Evolutionary conservation across 1,140 invertebrate genomes (phyloP).

Genomic region (Diploscapter pachys): DNA sequence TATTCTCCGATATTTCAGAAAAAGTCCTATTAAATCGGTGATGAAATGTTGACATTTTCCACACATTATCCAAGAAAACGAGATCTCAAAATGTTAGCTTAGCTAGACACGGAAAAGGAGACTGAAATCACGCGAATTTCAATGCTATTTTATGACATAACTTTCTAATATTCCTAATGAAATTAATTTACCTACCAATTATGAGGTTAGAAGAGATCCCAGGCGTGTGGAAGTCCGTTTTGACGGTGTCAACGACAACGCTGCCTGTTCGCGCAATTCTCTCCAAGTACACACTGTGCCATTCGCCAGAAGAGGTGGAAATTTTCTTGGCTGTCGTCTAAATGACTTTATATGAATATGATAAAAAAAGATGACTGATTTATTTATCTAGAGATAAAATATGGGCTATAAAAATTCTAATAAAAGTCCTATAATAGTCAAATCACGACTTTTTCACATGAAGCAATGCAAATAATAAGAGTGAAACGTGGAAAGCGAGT

Average conservation of each 20-base stretch:
- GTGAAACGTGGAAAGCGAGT: too few relatives aligned
- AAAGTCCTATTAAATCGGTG: neutral
- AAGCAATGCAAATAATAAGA: too few relatives aligned
- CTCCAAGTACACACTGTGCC: conserved; percentile 81
- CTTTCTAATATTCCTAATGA: too few relatives aligned
- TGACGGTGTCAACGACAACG: conserved; percentile 82
- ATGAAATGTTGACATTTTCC: neutral
- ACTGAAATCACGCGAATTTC: too few relatives aligned
- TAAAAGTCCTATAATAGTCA: too few relatives aligned
- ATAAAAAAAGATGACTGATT: neutral
- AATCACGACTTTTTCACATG: too few relatives aligned
- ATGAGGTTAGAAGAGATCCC: conserved; percentile 65
- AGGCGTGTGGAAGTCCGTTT: conserved; percentile 81
- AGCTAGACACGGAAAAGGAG: too few relatives aligned
- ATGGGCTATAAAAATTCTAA: too few relatives aligned
- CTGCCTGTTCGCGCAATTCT: conserved; percentile 73
- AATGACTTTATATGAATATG: conserved; percentile 17
- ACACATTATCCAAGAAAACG: neutral
- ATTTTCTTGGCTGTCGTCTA: conserved; percentile 76
- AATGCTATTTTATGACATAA: too few relatives aligned
- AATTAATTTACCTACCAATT: conserved; percentile 36
- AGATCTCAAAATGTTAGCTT: neutral
- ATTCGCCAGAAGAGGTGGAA: conserved; percentile 74
- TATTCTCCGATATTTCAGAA: conserved; percentile 6
- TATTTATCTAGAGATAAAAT: too few relatives aligned